These are phyloP conservation scores for Scolanthus callimorphus DNA, from an alignment of 92 coral and sea anemone species.

Conservation along the genomic window DNA sequence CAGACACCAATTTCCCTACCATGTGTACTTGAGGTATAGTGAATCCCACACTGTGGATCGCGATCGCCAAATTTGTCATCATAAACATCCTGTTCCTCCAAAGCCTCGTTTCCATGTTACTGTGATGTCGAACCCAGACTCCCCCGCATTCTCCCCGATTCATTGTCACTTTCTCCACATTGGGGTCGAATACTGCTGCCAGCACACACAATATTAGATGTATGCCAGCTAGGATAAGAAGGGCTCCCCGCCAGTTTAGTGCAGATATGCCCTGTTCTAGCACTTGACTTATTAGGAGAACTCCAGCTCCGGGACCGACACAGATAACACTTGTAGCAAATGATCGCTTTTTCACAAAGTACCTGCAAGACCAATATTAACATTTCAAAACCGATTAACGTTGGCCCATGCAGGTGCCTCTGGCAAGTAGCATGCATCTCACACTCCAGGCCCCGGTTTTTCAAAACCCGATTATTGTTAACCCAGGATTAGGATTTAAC, in stretches of 20 bases:
- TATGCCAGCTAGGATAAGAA: neutral
- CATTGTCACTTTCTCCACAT: neutral
- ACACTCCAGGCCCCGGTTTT: no score
- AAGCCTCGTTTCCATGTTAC: neutral
- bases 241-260: neutral
- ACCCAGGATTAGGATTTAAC: no score
- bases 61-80: neutral
- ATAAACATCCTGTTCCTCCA: neutral
- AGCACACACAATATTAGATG: neutral
- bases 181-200: neutral
- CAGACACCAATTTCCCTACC: no score
- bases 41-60: neutral
- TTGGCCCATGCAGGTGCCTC: no score
- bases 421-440: no score
- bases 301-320: neutral
- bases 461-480: no score
- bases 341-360: neutral
- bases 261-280: neutral
- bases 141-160: neutral
- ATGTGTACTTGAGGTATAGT: constrained; percentile 1
- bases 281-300: neutral
- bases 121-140: neutral
- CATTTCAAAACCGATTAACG: neutral
- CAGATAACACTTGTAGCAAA: neutral
- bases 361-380: neutral